Evolutionary conservation across 2,888 invertebrate species (phyloP), one percentile per base, ranked within the genome.

Genomic region (Drosophila niveifrons): DNA sequence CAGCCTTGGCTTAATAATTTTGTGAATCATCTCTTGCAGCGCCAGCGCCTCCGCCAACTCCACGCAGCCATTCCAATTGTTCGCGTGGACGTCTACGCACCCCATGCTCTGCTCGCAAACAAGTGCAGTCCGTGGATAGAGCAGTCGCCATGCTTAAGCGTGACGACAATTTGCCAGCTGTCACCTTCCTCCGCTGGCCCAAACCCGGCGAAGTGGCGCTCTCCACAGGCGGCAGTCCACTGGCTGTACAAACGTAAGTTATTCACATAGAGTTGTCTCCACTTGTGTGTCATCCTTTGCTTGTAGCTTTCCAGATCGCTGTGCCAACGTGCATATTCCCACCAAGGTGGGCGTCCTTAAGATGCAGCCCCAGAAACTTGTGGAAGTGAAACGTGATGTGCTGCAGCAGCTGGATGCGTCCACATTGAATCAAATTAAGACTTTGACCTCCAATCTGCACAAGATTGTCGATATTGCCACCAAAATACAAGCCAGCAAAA

Each of bases 211-310:
- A 92, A 74, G 72, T 83, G 31, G 86, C 89, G 0, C 80, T 90
- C 15, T 92, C 92, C 2, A 74, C 82, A 59, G 81, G 78, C 7
- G 92, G 92, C 31, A 92, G 91, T 51, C 92, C 92, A 7, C 78
- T 92, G 46, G 91, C 92, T 3, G 77, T 90, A 0, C 88, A 90
- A 55, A 66, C 80, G 91, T 91, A 87, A 84, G 84, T 78, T 78
- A 1, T 10, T 10, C 11, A 13, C 11, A n/a, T n/a, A 11, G n/a
- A 11, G n/a, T 11, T n/a, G 3, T 36, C 36, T 6, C 4, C 36
- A 1, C n/a, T n/a, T 3, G 0, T 23, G 6, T 36, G n/a, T n/a
- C n/a, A 34, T 7, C 2, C 18, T 3, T 23, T 17, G 17, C 3
- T 0, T 62, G 2, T 28, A 91, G 91, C 2, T 69, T 82, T 63